These are phyloP conservation scores for Steromphala cineraria DNA, from an alignment of 2,888 invertebrate species.

Conservation along the genomic window DNA sequence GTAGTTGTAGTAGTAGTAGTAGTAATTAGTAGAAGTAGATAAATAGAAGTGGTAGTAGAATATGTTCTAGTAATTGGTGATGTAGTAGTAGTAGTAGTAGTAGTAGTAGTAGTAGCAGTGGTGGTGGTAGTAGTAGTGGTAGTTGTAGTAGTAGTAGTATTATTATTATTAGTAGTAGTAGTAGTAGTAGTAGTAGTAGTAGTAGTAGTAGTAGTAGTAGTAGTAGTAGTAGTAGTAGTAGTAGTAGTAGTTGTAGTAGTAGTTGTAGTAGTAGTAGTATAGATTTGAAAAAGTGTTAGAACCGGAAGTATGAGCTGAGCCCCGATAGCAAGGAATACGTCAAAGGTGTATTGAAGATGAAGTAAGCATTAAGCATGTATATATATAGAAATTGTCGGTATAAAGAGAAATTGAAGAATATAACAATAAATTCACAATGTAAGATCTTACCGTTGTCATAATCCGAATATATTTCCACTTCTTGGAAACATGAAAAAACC, in stretches of 20 bases:
- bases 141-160: neutral
- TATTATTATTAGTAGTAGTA: neutral
- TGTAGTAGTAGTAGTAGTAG: neutral
- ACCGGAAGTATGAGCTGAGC: neutral
- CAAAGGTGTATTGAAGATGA: too few relatives aligned
- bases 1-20: neutral
- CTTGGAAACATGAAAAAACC: too few relatives aligned
- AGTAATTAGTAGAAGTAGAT: neutral
- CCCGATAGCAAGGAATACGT: too few relatives aligned
- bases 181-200: neutral
- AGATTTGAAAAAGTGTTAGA: neutral
- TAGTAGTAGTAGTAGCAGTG: neutral
- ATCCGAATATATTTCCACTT: too few relatives aligned
- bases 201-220: neutral
- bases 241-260: conserved; percentile 4
- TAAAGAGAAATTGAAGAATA: too few relatives aligned
- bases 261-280: neutral
- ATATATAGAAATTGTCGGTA: too few relatives aligned
- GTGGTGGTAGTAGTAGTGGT: neutral
- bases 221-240: neutral
- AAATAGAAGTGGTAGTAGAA: neutral
- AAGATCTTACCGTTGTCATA: too few relatives aligned
- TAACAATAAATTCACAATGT: too few relatives aligned
- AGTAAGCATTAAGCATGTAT: too few relatives aligned
- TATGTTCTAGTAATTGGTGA: too few relatives aligned